Base-by-base conservation (phyloP, 2,888 invertebrate genomes). In the Eristalis intricaria region DNA sequence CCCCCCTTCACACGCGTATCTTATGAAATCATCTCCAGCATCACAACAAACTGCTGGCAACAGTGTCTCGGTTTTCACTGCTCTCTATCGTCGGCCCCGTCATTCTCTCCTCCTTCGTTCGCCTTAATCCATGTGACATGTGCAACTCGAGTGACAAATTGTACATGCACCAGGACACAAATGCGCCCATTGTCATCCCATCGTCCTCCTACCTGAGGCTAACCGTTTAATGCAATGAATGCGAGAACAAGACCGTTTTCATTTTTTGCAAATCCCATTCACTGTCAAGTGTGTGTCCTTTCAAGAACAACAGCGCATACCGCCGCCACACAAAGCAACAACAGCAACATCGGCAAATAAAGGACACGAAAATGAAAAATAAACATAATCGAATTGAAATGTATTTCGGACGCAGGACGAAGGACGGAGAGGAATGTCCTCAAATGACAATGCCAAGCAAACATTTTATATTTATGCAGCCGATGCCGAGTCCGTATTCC, bases 221-320 rank as follows among this genome's bases (percentile, higher is more conserved):
- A 84, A 82, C 73, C 19, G 40, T 73, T 71, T 79, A 76, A 84
- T 87, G 79, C 68, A 76, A 76, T 84, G 65, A 84, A 83, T 58
- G 60, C 40, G 63, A 69, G 19, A 74, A 74, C 68, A 58, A 71
- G 65, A 76, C 61, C n/a, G 26, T 29, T 23, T 23, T 60, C 26
- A 2, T 60, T 26, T 23, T 75, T 75, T 58, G 79, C 79, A 87
- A 87, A 84, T 84, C 76, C 84, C 60, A 84, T 80, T 80, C 50
- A 50, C 84, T 76, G 87, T 87, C 87, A 87, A 87, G 87, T 84
- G 80, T 79, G 75, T 65, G 75, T 79, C 75, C 73, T 74, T 71
- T 74, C 58, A 68, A 68, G 82, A 60, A 63, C 73, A 86, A 86
- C 64, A 82, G 43, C 64, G 56, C 23, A 73, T 61, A 61, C 70